phyloP scores from a whole-genome alignment of 1,140 invertebrate species.

The Centruroides vittatus region DNA sequence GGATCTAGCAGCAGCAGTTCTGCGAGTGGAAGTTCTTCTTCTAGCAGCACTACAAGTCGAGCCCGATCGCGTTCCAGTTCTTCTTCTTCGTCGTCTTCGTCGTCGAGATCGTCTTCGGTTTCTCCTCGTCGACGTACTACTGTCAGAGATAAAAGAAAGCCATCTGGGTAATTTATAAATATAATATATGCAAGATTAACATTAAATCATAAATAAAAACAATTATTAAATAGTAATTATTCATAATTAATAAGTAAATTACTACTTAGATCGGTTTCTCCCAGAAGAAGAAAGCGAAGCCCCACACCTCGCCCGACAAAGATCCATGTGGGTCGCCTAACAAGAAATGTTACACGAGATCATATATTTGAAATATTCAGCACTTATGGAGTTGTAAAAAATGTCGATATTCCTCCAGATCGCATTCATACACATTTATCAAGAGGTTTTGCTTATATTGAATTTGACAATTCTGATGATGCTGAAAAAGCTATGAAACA shows the following conservation, averaged over 20 bases:
- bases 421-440: constrained; percentile 69
- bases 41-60: constrained; percentile 28
- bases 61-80: constrained; percentile 18
- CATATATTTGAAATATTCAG: constrained; percentile 92
- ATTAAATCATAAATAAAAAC: constrained; percentile 17
- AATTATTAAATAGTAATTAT: constrained; percentile 27
- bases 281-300: constrained; percentile 53
- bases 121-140: constrained; percentile 5
- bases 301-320: constrained; percentile 65
- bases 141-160: constrained; percentile 35
- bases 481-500: constrained; percentile 98
- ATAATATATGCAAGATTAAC: background rate
- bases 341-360: constrained; percentile 75
- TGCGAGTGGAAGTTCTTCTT: constrained; percentile 49
- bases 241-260: background rate
- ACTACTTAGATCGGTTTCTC: constrained; percentile 29
- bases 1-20: constrained; percentile 32
- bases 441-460: constrained; percentile 85
- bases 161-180: constrained; percentile 23
- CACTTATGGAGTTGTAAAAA: constrained; percentile 76
- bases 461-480: constrained; percentile 83
- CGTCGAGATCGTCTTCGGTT: constrained; percentile 12
- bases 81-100: constrained; percentile 19
- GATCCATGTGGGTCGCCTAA: constrained; percentile 82
- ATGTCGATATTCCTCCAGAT: constrained; percentile 77